Evolutionary conservation across 2,113 vertebrate species (phyloP).

Genomic region (Coracopsis vasa): DNA sequence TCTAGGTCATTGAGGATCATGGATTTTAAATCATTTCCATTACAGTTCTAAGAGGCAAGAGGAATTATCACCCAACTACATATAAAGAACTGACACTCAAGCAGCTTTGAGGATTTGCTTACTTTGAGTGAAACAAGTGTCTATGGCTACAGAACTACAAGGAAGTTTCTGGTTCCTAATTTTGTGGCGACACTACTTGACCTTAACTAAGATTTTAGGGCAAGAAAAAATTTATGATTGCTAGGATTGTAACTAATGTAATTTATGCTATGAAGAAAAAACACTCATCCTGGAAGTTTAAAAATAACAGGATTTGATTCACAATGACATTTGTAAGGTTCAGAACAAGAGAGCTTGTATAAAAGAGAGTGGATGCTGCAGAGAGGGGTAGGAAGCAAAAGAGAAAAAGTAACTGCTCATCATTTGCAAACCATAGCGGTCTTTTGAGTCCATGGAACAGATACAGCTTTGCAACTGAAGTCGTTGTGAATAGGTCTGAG

Average conservation of each 20-base stretch:
- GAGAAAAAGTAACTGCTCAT: background rate
- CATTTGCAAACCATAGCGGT: background rate
- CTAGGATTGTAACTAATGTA: background rate
- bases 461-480: background rate
- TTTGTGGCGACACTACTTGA: background rate
- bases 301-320: background rate
- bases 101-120: background rate
- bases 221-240: background rate
- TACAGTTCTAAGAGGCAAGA: background rate
- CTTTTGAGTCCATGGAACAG: background rate
- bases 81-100: background rate
- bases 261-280: background rate
- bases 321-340: background rate
- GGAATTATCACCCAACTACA: background rate
- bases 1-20: background rate
- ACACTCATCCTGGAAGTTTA: background rate
- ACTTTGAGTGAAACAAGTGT: background rate
- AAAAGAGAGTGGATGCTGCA: background rate
- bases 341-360: background rate
- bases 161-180: background rate
- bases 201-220: background rate
- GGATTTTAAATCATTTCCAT: background rate
- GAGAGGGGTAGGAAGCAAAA: background rate
- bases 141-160: background rate
- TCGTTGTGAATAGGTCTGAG: background rate